Base-by-base conservation (phyloP, 2,113 vertebrate species). In the Callorhinus ursinus region DNA sequence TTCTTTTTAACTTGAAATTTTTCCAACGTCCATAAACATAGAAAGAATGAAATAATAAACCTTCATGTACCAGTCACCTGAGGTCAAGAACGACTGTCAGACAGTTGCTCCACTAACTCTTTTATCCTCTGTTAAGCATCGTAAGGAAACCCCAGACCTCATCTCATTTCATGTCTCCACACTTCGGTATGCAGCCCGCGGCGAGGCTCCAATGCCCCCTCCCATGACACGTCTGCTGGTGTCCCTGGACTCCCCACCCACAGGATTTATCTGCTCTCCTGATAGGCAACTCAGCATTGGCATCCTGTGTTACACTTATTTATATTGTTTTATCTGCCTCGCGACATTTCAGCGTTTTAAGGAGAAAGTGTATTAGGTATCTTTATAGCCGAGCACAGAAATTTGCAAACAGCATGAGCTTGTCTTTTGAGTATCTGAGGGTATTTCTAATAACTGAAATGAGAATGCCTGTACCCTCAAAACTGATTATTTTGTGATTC, bases 181-280 rank as follows among this genome's bases (percentile, higher is more conserved):
- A 49, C 82, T 15, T 51, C 0, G 24, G 63, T 7, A 57, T 11
- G 4, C 6, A 31, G 9, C n/a, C 51, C 39, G 21, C n/a, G 51
- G 42, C 65, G 4, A 67, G 55, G 55, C 86, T 90, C 53, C 14
- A 21, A 26, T 1, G 18, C 53, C 24, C 5, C 59, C 39, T 63
- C 42, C 74, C 1, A 4, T 0, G 39, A 61, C 39, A 84, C 26
- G 24, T 14, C 6, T 1, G 31, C 26, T 46, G n/a, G 22, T 18
- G 8, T 26, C 67, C 53, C 15, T 1, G 6, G 28, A 51, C 26
- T 0, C n/a, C 18, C 55, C 28, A 7, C 16, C 31, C 13, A 7
- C 16, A 5, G 0, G 14, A 9, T 51, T 16, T 5, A 8, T 42
- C 89, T 59, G 28, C 42, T 76, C 85, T 61, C 49, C 33, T 6